Evolutionary conservation across 2,113 vertebrate species (phyloP), one percentile per base, ranked within the genome.

Genomic region (Cervus canadensis): DNA sequence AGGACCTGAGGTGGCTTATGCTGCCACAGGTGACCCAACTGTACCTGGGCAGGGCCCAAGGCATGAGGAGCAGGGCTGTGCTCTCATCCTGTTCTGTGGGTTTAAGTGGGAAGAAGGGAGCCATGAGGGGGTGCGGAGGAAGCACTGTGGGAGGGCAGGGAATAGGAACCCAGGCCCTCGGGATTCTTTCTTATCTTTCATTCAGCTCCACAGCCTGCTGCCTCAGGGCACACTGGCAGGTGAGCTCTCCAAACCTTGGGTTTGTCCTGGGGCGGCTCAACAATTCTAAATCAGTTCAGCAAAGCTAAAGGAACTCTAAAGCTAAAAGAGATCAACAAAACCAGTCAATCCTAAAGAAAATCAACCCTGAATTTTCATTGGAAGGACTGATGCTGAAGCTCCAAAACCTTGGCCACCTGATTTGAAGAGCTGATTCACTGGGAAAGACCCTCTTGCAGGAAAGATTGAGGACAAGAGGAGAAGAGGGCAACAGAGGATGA

Each of bases 131-230:
- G 40, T 7, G 0, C 5, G 71, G 57, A 94, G 36, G 76, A 59
- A 67, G 59, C 52, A 6, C 16, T 2, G 33, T 26, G 87, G 56
- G 2, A 40, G 48, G 21, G 28, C 79, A 88, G 3, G 3, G 62
- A 64, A 11, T 3, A 3, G 0, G 33, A 25, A 36, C 76, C 45
- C 1, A 1, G 19, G 40, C 21, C 36, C 0, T 40, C 36, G 11
- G 1, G 36, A 19, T 11, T 36, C 36, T 36, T 36, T 40, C 21
- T 45, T 33, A 21, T 17, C 86, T 97, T 62, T 43, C 16, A 54
- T 26, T 36, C 16, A 5, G 6, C 26, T 17, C 19, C 71, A 28
- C 64, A 89, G 71, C 60, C 84, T 48, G 60, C 33, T 54, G 16
- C 62, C 30, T 57, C 26, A 40, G 36, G n/a, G 45, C 71, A 15